Evolutionary conservation across 2,888 invertebrate genomes (phyloP).

Genomic region (Hybos culiciformis): DNA sequence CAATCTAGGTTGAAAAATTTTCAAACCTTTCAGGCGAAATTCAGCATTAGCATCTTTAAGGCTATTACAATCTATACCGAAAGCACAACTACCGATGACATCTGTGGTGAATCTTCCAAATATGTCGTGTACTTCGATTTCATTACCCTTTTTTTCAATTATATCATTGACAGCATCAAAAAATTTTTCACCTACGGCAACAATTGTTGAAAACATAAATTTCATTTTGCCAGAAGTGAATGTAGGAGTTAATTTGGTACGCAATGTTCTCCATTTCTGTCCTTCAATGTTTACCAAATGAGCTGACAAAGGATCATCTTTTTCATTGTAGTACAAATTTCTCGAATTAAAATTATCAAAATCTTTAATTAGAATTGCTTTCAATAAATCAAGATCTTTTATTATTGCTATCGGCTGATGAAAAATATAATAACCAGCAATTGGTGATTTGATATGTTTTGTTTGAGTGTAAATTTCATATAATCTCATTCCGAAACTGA

Average conservation of each 20-base stretch:
- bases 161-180: too few relatives aligned
- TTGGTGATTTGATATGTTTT: slow-evolving; percentile 12
- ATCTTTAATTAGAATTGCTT: slow-evolving; percentile 30
- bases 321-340: slow-evolving; percentile 27
- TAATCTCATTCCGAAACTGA: slow-evolving; percentile 18
- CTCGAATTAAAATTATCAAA: slow-evolving; percentile 31
- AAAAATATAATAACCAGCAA: slow-evolving; percentile 25
- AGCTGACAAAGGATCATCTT: slow-evolving; percentile 30
- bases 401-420: slow-evolving; percentile 19
- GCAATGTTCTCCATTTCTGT: slow-evolving; percentile 36
- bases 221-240: slow-evolving; percentile 41
- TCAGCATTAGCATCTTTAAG: slow-evolving; percentile 30
- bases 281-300: slow-evolving; percentile 33
- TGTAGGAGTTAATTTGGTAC: slow-evolving; percentile 36
- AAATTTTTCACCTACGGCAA: slow-evolving; percentile 26
- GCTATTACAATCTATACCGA: slow-evolving; percentile 37
- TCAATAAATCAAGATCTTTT: slow-evolving; percentile 28
- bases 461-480: slow-evolving; percentile 14
- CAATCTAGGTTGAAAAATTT: slow-evolving; percentile 20
- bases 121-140: slow-evolving; percentile 33
- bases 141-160: too few relatives aligned
- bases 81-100: slow-evolving; percentile 38
- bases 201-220: slow-evolving; percentile 33
- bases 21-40: slow-evolving; percentile 27
- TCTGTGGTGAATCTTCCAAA: slow-evolving; percentile 38